These are phyloP conservation scores for Oxyscelio sp. DNA, from an alignment of 2,888 invertebrate genomes.

Conservation along the genomic window DNA sequence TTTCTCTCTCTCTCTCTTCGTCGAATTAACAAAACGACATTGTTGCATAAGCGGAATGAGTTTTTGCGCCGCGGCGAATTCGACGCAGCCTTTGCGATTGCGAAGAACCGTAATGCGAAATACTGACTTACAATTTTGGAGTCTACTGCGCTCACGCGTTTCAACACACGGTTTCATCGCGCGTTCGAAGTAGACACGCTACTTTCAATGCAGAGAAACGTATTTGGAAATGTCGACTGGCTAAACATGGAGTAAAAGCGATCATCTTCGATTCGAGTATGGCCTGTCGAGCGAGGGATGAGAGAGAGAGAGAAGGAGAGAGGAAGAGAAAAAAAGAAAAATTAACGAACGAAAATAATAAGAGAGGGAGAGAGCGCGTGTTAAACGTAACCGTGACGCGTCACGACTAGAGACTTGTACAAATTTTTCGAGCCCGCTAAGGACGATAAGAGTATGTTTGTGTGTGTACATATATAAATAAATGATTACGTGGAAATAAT, in stretches of 20 bases:
- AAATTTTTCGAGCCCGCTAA: conserved; percentile 57
- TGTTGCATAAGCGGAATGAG: conserved; percentile 1
- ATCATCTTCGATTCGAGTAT: conserved; percentile 52
- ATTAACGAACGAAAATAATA: conserved; percentile 15
- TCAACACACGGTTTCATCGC: conserved; percentile 45
- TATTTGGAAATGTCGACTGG: conserved; percentile 62
- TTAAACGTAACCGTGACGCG: conserved; percentile 11
- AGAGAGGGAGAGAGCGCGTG: too few relatives aligned
- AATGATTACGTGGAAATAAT: conserved; percentile 43
- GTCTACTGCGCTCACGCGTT: conserved; percentile 40
- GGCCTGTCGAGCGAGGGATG: conserved; percentile 16
- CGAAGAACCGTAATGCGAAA: conserved; percentile 41
- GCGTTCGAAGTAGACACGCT: conserved; percentile 46
- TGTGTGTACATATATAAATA: conserved; percentile 72
- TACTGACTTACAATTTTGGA: conserved; percentile 45
- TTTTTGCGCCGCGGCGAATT: neutral
- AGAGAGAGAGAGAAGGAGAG: neutral
- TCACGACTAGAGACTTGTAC: conserved; percentile 58
- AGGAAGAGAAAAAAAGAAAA: neutral
- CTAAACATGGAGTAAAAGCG: conserved; percentile 61
- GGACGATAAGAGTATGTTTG: conserved; percentile 50
- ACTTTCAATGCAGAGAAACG: conserved; percentile 59
- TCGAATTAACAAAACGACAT: conserved; percentile 12
- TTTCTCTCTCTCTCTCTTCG: neutral
- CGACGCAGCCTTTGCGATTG: conserved; percentile 26